A percentile compares a stretch with the other conserved stretches of the same genome.
Evolutionary conservation across 2,113 vertebrate genomes (phyloP).

Genomic region (Alligator sinensis): DNA sequence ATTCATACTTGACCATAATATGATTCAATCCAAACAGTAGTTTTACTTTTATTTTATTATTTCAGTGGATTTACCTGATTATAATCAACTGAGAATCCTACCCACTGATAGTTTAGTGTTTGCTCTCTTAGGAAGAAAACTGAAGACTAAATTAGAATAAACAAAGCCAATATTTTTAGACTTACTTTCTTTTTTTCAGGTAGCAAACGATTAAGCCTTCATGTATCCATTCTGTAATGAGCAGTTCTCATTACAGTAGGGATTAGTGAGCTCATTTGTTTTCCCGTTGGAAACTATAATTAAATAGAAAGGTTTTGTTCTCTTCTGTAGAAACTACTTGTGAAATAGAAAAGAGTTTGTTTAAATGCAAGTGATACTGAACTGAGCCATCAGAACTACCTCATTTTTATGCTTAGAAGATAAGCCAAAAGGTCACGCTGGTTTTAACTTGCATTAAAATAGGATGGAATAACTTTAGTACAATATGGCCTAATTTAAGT

Average conservation of each 20-base stretch:
- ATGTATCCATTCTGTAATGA: not conserved
- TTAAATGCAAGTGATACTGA: not conserved
- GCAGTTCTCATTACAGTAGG: not conserved
- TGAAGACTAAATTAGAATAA: not conserved
- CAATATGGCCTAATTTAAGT: conserved; percentile 12
- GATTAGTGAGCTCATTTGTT: not conserved
- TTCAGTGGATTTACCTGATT: not conserved
- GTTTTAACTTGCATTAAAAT: conserved; percentile 24
- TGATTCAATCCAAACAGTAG: not conserved
- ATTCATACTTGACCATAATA: not conserved
- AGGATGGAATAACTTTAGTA: not conserved
- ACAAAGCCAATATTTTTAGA: not conserved
- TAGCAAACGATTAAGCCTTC: not conserved
- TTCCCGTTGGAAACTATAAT: not conserved
- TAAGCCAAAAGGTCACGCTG: conserved; percentile 5
- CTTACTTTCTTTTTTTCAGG: not conserved
- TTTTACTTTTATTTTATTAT: not conserved
- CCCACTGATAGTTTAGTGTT: not conserved
- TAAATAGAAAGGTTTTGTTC: not conserved
- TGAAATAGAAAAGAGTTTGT: not conserved
- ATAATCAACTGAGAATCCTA: not conserved
- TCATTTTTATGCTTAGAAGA: conserved; percentile 28
- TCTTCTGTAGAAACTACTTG: not conserved
- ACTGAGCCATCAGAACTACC: not conserved
- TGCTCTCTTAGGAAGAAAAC: not conserved